Percentiles rank a stretch among this genome's conserved stretches.
These are phyloP conservation scores for Erpobdella octoculata DNA, from an alignment of 2,888 invertebrate genomes.

Conservation along the genomic window DNA sequence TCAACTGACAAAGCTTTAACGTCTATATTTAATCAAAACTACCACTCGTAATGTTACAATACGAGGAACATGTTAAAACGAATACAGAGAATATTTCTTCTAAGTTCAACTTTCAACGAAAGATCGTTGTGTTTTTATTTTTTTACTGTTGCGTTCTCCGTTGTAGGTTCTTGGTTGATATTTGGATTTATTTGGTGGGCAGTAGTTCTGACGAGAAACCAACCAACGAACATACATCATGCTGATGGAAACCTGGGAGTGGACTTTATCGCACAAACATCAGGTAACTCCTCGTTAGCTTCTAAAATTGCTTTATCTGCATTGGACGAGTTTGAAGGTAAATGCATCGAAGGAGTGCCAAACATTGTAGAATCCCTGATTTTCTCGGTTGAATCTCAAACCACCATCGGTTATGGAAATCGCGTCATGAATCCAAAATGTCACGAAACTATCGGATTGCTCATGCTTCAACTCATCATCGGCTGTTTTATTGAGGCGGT, in stretches of 20 bases:
- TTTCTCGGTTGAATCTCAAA: constrained; percentile 13
- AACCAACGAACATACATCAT: neutral
- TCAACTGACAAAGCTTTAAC: too few species aligned
- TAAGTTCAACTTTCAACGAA: too few species aligned
- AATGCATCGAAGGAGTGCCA: neutral
- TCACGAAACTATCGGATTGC: neutral
- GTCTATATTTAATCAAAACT: too few species aligned
- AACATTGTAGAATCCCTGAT: neutral
- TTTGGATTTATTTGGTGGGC: neutral
- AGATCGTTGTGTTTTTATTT: too few species aligned
- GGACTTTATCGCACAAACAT: too few species aligned
- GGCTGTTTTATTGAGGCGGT: constrained; percentile 10
- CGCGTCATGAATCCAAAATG: neutral
- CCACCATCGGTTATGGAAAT: neutral
- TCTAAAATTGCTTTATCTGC: too few species aligned
- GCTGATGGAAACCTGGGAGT: neutral
- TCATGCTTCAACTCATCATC: neutral
- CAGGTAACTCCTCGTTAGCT: too few species aligned
- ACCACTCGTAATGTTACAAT: too few species aligned
- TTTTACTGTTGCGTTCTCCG: neutral
- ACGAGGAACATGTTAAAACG: too few species aligned
- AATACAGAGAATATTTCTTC: too few species aligned
- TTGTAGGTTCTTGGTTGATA: neutral
- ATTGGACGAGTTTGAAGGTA: neutral
- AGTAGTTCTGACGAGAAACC: neutral